Evolutionary conservation across 2,113 vertebrate genomes (phyloP), one percentile per base, ranked within the genome.

Genomic region (Thamnaconus septentrionalis): DNA sequence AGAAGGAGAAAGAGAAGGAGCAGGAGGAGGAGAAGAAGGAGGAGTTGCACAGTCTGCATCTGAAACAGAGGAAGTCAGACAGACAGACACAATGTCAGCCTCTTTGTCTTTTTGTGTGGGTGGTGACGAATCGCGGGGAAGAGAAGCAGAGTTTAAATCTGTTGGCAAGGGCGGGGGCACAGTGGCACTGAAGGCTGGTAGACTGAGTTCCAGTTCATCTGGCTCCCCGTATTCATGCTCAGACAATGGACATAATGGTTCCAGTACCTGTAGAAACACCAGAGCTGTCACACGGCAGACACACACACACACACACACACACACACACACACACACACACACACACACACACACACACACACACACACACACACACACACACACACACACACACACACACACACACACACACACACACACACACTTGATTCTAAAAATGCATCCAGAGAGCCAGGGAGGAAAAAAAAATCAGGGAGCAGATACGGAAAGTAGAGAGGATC

Each of bases 231-330:
- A 70, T 79, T 83, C 74, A 78, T 83, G 87, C 63, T 90, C 87
- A 84, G 81, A 87, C 87, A 76, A 66, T 75, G 74, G 78, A 87
- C 79, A 80, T 76, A 84, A 88, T 74, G 68, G 82, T 82, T 90
- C 89, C 92, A 92, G 88, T 64, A 93, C 91, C 92, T 93, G 92
- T 71, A 78, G 82, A 92, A 76, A 92, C 72, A 91, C 61, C 84
- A 89, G 49, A 91, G 53, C 54, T 41, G 82, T 88, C 77, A 83
- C 5, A 72, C 83, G 66, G 64, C 69, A 78, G 71, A 66, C 61
- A n/a, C 61, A 73, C 0, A 66, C 41, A 3, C 8, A 7, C 5
- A 7, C 43, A 63, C 44, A 77, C 60, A 60, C 53, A 45, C 47
- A 55, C 43, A 58, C 44, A 43, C 46, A 49, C 44, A 49, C 0